phyloP scores from a whole-genome alignment of 2,797 vertebrate species.

The Intellagama lesueurii region DNA sequence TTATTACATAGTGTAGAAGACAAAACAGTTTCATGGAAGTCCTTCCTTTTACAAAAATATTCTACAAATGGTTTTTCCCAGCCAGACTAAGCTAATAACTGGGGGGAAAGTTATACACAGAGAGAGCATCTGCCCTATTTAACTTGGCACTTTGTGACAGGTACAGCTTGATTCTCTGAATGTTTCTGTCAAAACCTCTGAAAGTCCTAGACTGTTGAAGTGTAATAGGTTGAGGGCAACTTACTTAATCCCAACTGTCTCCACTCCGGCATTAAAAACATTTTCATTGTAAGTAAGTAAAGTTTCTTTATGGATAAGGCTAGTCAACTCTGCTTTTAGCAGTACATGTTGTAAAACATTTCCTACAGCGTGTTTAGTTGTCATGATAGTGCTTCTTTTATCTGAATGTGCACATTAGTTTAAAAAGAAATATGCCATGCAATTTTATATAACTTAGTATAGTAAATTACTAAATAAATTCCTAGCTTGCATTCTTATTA shows the following conservation, averaged over 20 bases:
- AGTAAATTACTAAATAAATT: background rate
- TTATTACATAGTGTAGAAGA: constrained; percentile 62
- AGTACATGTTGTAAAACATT: constrained; percentile 12
- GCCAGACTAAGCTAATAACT: background rate
- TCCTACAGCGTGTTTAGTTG: background rate
- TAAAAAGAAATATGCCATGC: background rate
- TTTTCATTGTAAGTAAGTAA: background rate
- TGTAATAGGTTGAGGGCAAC: background rate
- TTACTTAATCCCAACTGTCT: background rate
- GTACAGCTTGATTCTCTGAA: background rate
- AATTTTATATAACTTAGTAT: background rate
- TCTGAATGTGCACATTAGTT: background rate
- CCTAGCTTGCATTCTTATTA: constrained; percentile 2
- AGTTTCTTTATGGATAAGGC: background rate
- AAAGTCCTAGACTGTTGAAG: background rate
- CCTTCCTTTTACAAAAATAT: constrained; percentile 56
- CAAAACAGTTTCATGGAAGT: constrained; percentile 62
- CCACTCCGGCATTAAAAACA: background rate
- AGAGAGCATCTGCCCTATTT: background rate
- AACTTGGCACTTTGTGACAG: constrained; percentile 21
- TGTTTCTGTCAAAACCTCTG: fast-evolving
- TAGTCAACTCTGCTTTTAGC: background rate
- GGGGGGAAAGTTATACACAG: background rate
- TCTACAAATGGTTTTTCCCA: constrained; percentile 50
- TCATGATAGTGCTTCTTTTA: constrained; percentile 3